A percentile compares a stretch with the other conserved stretches of the same genome.
These are phyloP conservation scores for Microcaecilia unicolor DNA, from an alignment of 2,797 vertebrate species.

Conservation along the genomic window DNA sequence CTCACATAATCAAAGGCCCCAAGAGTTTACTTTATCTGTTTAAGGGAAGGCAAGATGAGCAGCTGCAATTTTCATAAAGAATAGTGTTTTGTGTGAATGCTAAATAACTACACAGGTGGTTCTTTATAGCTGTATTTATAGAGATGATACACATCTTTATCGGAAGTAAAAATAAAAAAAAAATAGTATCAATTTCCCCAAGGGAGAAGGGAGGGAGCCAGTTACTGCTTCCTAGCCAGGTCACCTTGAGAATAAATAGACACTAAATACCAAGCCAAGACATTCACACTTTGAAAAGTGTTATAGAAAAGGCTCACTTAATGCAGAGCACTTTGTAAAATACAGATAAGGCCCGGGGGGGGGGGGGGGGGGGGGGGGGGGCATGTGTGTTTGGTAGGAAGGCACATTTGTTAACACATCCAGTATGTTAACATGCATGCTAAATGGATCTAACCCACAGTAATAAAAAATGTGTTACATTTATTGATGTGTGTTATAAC, in stretches of 20 bases:
- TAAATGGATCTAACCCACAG: too few relatives aligned
- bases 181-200: not conserved
- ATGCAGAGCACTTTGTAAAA: too few relatives aligned
- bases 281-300: too few relatives aligned
- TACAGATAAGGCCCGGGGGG: too few relatives aligned
- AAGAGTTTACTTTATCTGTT: slow-evolving; percentile 20
- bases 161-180: not conserved
- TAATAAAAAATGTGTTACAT: too few relatives aligned
- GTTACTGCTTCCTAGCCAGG: not conserved
- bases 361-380: too few relatives aligned
- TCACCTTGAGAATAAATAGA: not conserved
- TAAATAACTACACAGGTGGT: not conserved
- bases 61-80: slow-evolving; percentile 22
- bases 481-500: too few relatives aligned
- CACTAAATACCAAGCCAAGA: too few relatives aligned
- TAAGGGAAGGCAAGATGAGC: slow-evolving; percentile 6
- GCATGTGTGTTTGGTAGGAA: too few relatives aligned
- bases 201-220: not conserved
- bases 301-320: too few relatives aligned
- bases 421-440: too few relatives aligned
- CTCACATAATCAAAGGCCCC: slow-evolving; percentile 22
- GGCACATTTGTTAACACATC: too few relatives aligned
- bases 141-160: not conserved
- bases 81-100: slow-evolving; percentile 5
- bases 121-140: not conserved